A percentile compares a stretch with the other conserved stretches of the same genome.
These are phyloP conservation scores for Pitta sordida DNA, from an alignment of 2,113 vertebrate genomes.

Conservation along the genomic window DNA sequence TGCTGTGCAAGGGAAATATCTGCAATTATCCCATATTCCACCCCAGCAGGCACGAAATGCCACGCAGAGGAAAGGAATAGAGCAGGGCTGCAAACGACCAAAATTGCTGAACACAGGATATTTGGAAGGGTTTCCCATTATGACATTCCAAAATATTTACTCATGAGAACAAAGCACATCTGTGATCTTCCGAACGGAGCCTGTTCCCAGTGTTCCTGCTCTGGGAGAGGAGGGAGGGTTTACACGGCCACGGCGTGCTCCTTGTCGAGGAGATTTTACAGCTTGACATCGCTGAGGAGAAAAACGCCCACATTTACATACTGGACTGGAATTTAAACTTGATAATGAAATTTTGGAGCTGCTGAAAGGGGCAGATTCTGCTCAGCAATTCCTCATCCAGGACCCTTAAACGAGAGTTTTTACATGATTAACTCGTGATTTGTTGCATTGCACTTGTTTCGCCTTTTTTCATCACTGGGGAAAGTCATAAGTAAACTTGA, in stretches of 20 bases:
- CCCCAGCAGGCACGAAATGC: neutral
- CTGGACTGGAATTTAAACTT: neutral
- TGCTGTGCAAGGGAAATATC: slow-evolving; percentile 28
- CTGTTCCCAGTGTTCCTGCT: neutral
- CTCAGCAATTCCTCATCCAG: neutral
- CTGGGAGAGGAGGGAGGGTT: neutral
- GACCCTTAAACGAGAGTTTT: neutral
- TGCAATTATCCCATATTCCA: slow-evolving; percentile 34
- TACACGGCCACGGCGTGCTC: neutral
- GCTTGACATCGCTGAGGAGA: neutral
- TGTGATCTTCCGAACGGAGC: slow-evolving; percentile 49
- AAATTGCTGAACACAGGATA: slow-evolving; percentile 39
- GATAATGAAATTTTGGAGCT: neutral
- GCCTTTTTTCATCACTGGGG: neutral
- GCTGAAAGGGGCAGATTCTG: neutral
- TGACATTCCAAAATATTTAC: slow-evolving; percentile 69
- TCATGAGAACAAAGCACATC: slow-evolving; percentile 69
- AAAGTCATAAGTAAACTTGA: slow-evolving; percentile 7
- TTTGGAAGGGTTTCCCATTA: slow-evolving; percentile 57
- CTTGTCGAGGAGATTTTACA: neutral
- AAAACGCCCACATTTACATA: neutral
- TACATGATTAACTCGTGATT: neutral
- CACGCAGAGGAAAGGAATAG: neutral
- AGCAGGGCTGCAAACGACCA: slow-evolving; percentile 26
- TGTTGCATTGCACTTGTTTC: neutral